Conservation (phyloP, 2,797 vertebrate genomes). For the Pantherophis vulpinus region DNA sequence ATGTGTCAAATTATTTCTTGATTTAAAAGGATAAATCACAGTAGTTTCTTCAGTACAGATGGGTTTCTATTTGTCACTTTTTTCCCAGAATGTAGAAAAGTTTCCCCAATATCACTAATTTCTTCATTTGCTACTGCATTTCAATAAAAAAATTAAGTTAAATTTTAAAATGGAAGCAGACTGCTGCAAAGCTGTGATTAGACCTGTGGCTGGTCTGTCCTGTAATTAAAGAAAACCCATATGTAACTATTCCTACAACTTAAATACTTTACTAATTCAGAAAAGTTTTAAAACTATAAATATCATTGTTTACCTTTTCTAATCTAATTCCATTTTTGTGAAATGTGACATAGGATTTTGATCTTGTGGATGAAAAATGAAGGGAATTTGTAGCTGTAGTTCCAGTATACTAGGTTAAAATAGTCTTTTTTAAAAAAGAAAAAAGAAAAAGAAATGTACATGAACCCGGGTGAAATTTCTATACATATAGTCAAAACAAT, state of each 20-base stretch:
- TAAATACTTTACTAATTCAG: background rate
- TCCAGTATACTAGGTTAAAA: background rate
- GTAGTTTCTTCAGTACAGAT: slow-evolving; percentile 59
- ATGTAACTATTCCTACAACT: background rate
- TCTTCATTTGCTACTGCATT: slow-evolving; percentile 53
- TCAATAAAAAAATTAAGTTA: slow-evolving; percentile 24
- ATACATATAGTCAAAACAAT: background rate
- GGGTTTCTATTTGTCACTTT: slow-evolving; percentile 62
- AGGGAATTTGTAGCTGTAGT: background rate
- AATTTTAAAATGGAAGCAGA: background rate
- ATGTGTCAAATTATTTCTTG: slow-evolving; percentile 69
- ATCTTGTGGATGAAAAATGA: background rate
- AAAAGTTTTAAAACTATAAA: background rate
- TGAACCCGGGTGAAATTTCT: background rate
- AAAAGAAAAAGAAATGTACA: background rate
- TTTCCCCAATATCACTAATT: slow-evolving; percentile 62
- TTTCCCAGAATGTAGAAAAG: slow-evolving; percentile 56
- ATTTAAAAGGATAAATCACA: slow-evolving; percentile 68
- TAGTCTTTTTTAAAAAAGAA: background rate
- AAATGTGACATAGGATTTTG: background rate
- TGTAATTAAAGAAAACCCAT: background rate
- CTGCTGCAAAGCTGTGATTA: slow-evolving; percentile 28
- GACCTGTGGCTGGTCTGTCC: slow-evolving; percentile 11
- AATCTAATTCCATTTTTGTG: background rate
- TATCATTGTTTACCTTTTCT: background rate